These are phyloP conservation scores for Oscheius myriophilus DNA, from an alignment of 2,888 invertebrate species.

Conservation along the genomic window DNA sequence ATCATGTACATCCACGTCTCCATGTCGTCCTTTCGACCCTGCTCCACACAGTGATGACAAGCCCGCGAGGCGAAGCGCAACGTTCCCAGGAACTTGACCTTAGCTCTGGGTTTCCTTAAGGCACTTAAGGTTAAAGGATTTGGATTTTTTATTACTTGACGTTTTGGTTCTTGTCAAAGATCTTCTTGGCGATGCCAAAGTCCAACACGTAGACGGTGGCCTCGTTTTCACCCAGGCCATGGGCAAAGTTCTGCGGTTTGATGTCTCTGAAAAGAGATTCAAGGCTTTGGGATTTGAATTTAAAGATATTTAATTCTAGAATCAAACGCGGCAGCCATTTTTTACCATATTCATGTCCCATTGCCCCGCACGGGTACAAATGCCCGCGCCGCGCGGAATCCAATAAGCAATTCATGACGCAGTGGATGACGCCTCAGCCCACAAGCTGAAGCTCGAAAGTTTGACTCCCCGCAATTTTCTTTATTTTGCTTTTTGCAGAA, in stretches of 20 bases:
- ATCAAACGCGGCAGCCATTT: no score
- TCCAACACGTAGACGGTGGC: constrained; percentile 28
- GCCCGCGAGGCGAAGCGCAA: constrained; percentile 43
- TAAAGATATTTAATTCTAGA: no score
- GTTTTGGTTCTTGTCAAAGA: constrained; percentile 4
- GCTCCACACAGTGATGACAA: constrained; percentile 44
- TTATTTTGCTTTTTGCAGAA: no score
- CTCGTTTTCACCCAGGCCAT: constrained; percentile 17
- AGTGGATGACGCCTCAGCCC: no score
- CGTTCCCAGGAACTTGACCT: constrained; percentile 52
- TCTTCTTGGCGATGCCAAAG: constrained; percentile 15
- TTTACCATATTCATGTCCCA: no score
- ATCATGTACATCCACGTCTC: constrained; percentile 51
- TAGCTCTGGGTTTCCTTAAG: constrained; percentile 28
- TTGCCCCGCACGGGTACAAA: no score
- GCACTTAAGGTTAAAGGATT: not conserved
- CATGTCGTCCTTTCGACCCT: constrained; percentile 49
- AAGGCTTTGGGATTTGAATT: no score
- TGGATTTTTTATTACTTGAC: not conserved
- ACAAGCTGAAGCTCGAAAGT: no score
- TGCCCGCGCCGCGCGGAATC: no score
- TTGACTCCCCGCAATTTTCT: no score
- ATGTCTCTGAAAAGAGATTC: constrained; percentile 15
- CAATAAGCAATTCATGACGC: no score
- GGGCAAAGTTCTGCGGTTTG: constrained; percentile 28